Conservation (phyloP, 2,797 vertebrate genomes). For the Syncerus caffer region DNA sequence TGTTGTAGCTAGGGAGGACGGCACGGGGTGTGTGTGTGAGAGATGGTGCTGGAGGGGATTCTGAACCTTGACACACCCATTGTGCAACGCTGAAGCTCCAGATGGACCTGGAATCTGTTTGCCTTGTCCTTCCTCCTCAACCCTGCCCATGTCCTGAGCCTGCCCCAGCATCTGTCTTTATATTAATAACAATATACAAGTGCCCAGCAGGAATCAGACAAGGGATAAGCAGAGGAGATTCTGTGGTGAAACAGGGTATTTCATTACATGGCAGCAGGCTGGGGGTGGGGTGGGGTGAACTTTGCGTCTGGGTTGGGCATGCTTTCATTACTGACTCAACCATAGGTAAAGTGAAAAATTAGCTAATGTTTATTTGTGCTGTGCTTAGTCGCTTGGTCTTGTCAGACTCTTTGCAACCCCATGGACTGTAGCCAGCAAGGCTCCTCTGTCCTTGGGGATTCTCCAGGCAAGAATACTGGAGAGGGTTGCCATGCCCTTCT, state of each 20-base stretch:
- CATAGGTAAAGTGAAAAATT: neutral
- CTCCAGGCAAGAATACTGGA: neutral
- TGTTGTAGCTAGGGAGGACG: neutral
- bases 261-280: neutral
- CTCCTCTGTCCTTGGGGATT: neutral
- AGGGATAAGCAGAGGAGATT: neutral
- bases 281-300: neutral
- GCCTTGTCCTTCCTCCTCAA: neutral
- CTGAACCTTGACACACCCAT: neutral
- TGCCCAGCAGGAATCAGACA: neutral
- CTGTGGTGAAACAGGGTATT: neutral
- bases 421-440: neutral
- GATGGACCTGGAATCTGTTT: neutral
- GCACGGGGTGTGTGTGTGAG: accelerated
- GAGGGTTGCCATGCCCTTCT: neutral
- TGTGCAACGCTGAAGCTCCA: accelerated
- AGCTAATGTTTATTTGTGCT: neutral
- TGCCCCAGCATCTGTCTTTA: neutral
- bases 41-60: neutral
- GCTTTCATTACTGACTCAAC: neutral
- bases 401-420: neutral
- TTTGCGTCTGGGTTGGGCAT: neutral
- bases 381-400: accelerated
- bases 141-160: neutral
- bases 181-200: neutral